A percentile compares a stretch with the other conserved stretches of the same genome.
phyloP scores from a whole-genome alignment of 2,888 invertebrate genomes.

The Hermodice carunculata region DNA sequence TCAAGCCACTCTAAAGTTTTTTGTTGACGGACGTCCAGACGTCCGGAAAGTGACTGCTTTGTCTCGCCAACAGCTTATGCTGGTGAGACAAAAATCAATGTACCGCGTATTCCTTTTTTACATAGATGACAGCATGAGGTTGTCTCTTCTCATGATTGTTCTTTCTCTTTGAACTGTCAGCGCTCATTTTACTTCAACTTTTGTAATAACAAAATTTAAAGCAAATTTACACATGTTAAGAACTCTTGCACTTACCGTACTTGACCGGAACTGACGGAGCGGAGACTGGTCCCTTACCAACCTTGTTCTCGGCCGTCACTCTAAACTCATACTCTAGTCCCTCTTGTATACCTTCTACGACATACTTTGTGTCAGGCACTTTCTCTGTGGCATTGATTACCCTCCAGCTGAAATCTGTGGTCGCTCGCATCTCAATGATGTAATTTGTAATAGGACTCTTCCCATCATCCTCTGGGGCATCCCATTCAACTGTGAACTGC shows the following conservation, averaged over 20 bases:
- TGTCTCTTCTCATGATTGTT: no score
- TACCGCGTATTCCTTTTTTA: no score
- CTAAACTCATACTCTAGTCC: conserved; percentile 93
- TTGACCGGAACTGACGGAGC: conserved; percentile 28
- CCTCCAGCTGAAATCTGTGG: conserved; percentile 52
- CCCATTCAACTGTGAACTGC: conserved; percentile 33
- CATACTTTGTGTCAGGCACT: conserved; percentile 46
- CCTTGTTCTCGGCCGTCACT: conserved; percentile 88
- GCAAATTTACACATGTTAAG: no score
- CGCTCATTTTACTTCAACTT: no score
- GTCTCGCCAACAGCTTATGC: no score
- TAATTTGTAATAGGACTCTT: conserved; percentile 36
- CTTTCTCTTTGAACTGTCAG: no score
- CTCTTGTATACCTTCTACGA: conserved; percentile 82
- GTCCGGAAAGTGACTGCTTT: no score
- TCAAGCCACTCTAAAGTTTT: no score
- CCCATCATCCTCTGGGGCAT: conserved; percentile 36
- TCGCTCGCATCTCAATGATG: conserved; percentile 39
- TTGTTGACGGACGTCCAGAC: no score
- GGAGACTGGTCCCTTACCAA: conserved; percentile 81
- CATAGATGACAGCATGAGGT: no score
- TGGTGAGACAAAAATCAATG: no score
- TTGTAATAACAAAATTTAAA: no score
- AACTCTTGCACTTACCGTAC: conserved; percentile 38
- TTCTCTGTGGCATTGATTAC: conserved; percentile 43